Evolutionary conservation across 2,888 invertebrate species (phyloP), one percentile per base, ranked within the genome.

Genomic region (Mythimna vitellina): DNA sequence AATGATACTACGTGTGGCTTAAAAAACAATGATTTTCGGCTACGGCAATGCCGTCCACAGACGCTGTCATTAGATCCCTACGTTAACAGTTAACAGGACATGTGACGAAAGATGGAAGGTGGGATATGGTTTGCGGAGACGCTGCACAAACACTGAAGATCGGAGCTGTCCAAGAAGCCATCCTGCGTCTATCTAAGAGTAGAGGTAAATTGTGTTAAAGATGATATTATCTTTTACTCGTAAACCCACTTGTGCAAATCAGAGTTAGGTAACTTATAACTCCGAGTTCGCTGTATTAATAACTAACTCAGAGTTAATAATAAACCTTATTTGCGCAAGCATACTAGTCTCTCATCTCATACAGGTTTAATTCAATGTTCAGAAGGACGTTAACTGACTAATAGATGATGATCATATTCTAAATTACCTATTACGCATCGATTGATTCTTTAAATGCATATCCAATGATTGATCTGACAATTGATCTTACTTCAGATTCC

Each of bases 401-500:
- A 17, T 35, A 46, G 32, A 6, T 14, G 20, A 22, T n/a, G n/a
- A n/a, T n/a, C 4, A 12, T 38, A 25, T 25, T 29, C 46, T 46
- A 46, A 46, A 46, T 29, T 6, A 29, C 10, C 8, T 14, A 60
- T 12, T 32, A 46, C 8, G 25, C 53, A 32, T 42, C 22, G 35
- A 35, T 46, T 17, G 4, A 8, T 46, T 60, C 14, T 35, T 20
- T 14, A 38, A 63, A 78, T 38, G 46, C 14, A 25, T 46, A 53
- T 63, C 5, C 25, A n/a, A 29, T 51, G 12, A 51, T 8, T 32
- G 35, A 22, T 51, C 51, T 10, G n/a, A 78, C 32, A 61, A 62
- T 62, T 3, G 35, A 57, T 32, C 49, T 42, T 38, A 57, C 42
- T 51, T 32, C 14, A 51, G 53, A 62, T 57, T 76, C 22, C 9